These are phyloP conservation scores for Xanthorhoe spadicearia DNA, from an alignment of 2,888 invertebrate species.

Conservation along the genomic window DNA sequence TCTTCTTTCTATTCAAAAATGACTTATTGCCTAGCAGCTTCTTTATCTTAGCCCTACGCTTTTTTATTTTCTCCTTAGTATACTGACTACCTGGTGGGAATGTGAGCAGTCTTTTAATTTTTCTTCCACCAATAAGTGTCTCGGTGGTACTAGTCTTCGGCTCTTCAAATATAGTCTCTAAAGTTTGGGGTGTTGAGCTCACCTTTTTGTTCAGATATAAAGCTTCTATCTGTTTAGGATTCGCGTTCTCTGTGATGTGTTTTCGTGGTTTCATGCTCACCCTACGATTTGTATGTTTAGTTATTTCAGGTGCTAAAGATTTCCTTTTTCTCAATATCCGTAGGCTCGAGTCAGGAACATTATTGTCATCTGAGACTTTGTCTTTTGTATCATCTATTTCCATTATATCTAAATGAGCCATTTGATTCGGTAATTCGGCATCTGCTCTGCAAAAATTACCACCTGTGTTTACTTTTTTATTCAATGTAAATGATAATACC, in stretches of 20 bases:
- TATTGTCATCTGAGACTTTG: constrained; percentile 47
- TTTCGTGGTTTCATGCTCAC: constrained; percentile 80
- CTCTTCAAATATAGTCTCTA: constrained; percentile 88
- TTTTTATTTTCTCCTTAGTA: constrained; percentile 84
- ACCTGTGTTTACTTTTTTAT: constrained; percentile 9
- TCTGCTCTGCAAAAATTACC: constrained; percentile 60
- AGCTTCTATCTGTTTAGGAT: constrained; percentile 78
- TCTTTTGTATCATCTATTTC: constrained; percentile 61
- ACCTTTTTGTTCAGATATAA: constrained; percentile 85
- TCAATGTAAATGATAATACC: not conserved
- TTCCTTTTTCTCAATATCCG: constrained; percentile 75
- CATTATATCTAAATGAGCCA: constrained; percentile 80
- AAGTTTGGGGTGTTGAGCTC: constrained; percentile 78
- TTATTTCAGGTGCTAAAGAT: constrained; percentile 64
- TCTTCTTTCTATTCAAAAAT: constrained; percentile 78
- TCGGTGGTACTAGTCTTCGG: constrained; percentile 76
- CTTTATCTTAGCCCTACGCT: constrained; percentile 84
- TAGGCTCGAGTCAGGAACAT: constrained; percentile 54
- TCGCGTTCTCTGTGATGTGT: constrained; percentile 69
- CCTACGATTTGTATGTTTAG: constrained; percentile 73
- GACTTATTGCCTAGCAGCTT: constrained; percentile 81
- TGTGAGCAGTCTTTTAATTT: constrained; percentile 84
- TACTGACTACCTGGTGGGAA: constrained; percentile 80
- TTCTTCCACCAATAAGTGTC: constrained; percentile 79
- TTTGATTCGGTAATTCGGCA: constrained; percentile 72